Percentiles rank a stretch among this genome's conserved stretches.
Conservation (phyloP, 2,797 vertebrate genomes). For the Ctenochaetus hawaiiensis region DNA sequence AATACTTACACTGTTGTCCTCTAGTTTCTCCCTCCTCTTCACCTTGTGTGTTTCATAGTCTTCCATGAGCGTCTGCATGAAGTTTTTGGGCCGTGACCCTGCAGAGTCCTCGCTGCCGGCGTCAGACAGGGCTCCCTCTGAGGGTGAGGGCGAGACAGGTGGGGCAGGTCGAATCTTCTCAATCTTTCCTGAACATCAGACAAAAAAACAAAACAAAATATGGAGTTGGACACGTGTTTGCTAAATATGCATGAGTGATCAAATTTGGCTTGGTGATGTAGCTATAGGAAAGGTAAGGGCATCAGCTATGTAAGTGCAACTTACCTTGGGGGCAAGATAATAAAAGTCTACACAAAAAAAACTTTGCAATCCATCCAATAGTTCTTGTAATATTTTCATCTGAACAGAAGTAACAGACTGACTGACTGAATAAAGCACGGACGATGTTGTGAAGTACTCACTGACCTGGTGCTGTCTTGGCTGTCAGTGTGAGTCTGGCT, state of each 20-base stretch:
- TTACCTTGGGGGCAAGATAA: too few relatives aligned
- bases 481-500: conserved; percentile 84
- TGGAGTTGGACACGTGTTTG: neutral
- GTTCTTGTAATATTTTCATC: neutral
- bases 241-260: neutral
- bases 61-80: conserved; percentile 98
- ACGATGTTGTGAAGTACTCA: neutral
- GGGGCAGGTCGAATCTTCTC: conserved; percentile 91
- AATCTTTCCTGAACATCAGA: conserved; percentile 91
- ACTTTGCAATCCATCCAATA: neutral
- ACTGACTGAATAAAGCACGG: neutral
- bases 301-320: neutral
- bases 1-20: conserved; percentile 95
- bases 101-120: conserved; percentile 89
- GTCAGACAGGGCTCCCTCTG: conserved; percentile 91
- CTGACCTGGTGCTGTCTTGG: conserved; percentile 94
- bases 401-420: neutral
- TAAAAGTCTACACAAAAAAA: neutral
- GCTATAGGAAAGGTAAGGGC: neutral
- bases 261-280: neutral
- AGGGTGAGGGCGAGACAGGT: conserved; percentile 88
- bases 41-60: conserved; percentile 97
- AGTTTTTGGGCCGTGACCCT: conserved; percentile 93
- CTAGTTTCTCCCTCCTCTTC: conserved; percentile 93
- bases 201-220: neutral